These are phyloP conservation scores for Vanessa cardui DNA, from an alignment of 2,888 invertebrate genomes.

Conservation along the genomic window DNA sequence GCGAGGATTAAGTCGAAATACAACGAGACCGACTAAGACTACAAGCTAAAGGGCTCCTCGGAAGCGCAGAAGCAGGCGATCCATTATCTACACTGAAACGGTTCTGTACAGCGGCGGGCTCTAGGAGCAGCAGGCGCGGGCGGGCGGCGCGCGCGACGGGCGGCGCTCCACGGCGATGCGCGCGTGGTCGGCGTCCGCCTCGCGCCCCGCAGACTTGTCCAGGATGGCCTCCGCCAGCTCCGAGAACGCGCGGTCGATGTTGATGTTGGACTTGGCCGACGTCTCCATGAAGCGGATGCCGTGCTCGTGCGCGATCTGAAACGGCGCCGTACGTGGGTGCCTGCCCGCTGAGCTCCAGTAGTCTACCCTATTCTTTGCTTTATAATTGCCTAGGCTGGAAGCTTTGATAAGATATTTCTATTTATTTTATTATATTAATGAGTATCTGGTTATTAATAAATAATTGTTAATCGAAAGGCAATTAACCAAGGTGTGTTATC, in stretches of 20 bases:
- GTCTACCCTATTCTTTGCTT: no score
- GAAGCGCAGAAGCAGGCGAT: background rate
- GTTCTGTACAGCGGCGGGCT: constrained; percentile 27
- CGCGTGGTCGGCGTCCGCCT: constrained; percentile 85
- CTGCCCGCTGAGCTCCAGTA: no score
- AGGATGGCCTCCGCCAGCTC: constrained; percentile 97
- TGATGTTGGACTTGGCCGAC: constrained; percentile 97
- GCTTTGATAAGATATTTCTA: no score
- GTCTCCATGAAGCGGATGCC: constrained; percentile 98
- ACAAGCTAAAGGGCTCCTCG: background rate
- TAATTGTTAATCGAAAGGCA: constrained; percentile 6
- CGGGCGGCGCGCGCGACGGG: constrained; percentile 84
- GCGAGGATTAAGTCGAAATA: constrained; percentile 9
- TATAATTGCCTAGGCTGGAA: no score
- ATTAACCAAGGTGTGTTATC: constrained; percentile 20
- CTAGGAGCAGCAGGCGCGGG: constrained; percentile 78
- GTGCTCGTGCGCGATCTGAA: constrained; percentile 96
- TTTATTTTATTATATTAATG: background rate
- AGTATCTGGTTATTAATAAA: background rate
- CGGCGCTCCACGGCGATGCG: constrained; percentile 87
- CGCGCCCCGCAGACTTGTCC: constrained; percentile 93
- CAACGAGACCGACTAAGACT: constrained; percentile 10
- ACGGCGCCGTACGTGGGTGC: background rate
- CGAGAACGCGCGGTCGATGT: constrained; percentile 97
- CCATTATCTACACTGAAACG: constrained; percentile 21